These are phyloP conservation scores for Corythoichthys intestinalis DNA, from an alignment of 2,113 vertebrate species.

Conservation along the genomic window DNA sequence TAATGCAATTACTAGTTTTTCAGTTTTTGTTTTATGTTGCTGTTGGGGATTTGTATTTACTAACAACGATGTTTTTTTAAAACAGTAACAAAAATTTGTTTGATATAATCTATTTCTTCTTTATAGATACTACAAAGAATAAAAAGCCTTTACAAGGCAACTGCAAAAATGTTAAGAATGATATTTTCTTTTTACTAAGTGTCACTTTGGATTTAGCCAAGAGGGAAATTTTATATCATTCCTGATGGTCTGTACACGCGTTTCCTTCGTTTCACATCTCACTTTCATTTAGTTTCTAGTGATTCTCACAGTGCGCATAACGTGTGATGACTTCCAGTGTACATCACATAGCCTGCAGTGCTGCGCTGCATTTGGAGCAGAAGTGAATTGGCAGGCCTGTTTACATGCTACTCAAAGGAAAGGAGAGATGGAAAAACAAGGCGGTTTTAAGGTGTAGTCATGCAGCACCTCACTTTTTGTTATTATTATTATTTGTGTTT, in stretches of 20 bases:
- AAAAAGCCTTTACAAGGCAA: background rate
- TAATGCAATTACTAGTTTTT: no score
- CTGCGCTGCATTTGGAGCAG: constrained; percentile 48
- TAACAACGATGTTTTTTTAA: background rate
- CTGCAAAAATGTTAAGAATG: background rate
- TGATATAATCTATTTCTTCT: background rate
- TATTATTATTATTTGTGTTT: constrained; percentile 1
- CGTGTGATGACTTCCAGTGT: constrained; percentile 16
- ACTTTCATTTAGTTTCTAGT: constrained; percentile 2
- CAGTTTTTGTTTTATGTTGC: background rate
- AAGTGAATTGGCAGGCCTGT: constrained; percentile 41
- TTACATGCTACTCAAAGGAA: constrained; percentile 28
- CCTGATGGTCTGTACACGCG: background rate
- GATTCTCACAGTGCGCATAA: constrained; percentile 2
- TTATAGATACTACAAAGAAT: background rate
- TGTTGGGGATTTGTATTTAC: background rate
- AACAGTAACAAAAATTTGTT: no score
- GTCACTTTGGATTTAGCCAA: background rate
- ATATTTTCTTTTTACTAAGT: background rate
- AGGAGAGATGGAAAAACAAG: constrained; percentile 16
- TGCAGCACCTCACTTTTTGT: constrained; percentile 33
- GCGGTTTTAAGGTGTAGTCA: constrained; percentile 40
- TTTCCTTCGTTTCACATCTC: constrained; percentile 4
- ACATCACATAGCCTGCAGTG: constrained; percentile 39
- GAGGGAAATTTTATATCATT: background rate